Base-by-base conservation (phyloP, 1,140 invertebrate genomes). In the Ostrea edulis region DNA sequence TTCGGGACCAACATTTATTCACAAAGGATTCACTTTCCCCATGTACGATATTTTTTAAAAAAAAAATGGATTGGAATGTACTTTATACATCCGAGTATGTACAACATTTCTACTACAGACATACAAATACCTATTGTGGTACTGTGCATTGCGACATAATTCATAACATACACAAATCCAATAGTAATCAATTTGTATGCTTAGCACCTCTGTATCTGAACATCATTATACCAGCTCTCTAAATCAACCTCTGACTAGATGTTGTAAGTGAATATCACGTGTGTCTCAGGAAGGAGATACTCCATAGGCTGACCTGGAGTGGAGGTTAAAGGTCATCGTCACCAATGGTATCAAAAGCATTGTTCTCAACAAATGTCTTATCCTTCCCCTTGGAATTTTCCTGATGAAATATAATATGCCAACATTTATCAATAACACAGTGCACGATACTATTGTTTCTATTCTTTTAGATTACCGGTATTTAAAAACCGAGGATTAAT, bases 271-370 rank as follows among this genome's bases (percentile, higher is more conserved):
- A 71, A 71, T 71, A 58, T 71, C 29, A 71, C 29, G 8, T 71
- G n/a, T 35, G 9, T 12, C 22, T 71, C 68, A 11, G 65, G 9
- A n/a, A 68, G 22, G 11, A 22, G 25, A 68, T 68, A 9, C 2
- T 71, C 22, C 9, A 14, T 29, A 25, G 68, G 68, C 25, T 35
- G 29, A 25, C 25, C 8, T 35, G 22, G 68, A 12, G 25, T 5
- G 9, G 5, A 71, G 68, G 22, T 96, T 93, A 98, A 90, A 98
- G 96, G 95, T 98, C 98, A 91, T 98, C 98, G 94, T 98, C 98
- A 11, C 97, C 97, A 90, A 98, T 98, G 54, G 97, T 97, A 94
- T 97, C 97, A 95, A 98, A 98, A 62, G 97, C 97, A 95, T 97
- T 97, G 95, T 98, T 98, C 93, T 98, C 97, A 53, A 93, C 92